These are phyloP conservation scores for Spizella passerina DNA, from an alignment of 2,797 vertebrate species.

Conservation along the genomic window DNA sequence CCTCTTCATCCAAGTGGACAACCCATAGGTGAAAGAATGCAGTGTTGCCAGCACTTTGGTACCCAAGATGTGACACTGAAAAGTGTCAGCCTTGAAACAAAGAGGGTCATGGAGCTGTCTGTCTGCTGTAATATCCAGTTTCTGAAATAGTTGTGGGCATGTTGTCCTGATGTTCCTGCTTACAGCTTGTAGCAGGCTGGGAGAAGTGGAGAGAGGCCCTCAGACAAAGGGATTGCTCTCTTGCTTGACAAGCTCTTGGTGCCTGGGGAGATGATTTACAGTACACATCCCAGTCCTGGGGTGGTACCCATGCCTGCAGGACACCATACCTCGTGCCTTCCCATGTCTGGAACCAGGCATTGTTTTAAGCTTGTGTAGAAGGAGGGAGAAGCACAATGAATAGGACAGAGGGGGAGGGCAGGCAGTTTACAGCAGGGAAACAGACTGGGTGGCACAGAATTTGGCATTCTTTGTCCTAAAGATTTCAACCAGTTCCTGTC, in stretches of 20 bases:
- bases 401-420: background rate
- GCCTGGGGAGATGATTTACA: background rate
- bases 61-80: background rate
- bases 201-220: background rate
- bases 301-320: background rate
- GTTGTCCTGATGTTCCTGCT: background rate
- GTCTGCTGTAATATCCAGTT: background rate
- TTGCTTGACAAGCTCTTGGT: background rate
- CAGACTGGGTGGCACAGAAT: background rate
- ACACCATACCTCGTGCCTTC: background rate
- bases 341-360: background rate
- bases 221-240: background rate
- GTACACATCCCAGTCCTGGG: background rate
- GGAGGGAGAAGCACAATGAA: background rate
- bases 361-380: background rate
- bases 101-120: background rate
- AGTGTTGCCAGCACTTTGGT: background rate
- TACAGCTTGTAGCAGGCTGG: background rate
- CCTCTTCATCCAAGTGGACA: background rate
- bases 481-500: background rate
- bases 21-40: background rate
- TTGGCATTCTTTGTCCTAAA: background rate
- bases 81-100: background rate
- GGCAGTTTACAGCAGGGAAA: background rate
- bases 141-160: background rate